phyloP scores from a whole-genome alignment of 2,113 vertebrate species.

The Datnioides undecimradiatus region DNA sequence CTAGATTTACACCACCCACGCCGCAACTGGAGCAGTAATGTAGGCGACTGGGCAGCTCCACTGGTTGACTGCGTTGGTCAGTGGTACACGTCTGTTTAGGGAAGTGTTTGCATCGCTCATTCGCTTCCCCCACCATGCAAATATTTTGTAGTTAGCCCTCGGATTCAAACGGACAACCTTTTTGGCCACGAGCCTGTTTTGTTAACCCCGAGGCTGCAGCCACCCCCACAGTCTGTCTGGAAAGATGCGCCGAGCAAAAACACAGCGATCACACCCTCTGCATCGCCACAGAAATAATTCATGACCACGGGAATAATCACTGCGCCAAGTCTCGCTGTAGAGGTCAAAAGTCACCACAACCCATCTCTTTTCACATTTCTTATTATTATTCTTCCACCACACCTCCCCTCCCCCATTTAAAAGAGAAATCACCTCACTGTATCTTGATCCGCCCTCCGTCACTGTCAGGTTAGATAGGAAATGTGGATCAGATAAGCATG shows the following conservation, averaged over 20 bases:
- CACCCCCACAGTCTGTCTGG: conserved; percentile 25
- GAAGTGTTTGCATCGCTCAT: conserved; percentile 5
- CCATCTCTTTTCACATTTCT: conserved; percentile 61
- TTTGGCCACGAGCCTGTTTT: conserved; percentile 30
- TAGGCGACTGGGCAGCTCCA: not conserved
- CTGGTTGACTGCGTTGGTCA: conserved; percentile 2
- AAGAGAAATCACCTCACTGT: conserved; percentile 24
- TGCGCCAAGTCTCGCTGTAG: conserved; percentile 7
- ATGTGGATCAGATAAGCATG: conserved; percentile 52
- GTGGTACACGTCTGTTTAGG: conserved; percentile 11
- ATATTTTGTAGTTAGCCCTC: conserved; percentile 17
- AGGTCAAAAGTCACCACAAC: conserved; percentile 71
- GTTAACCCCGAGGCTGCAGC: conserved; percentile 26
- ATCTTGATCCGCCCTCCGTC: conserved; percentile 26
- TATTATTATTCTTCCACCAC: conserved; percentile 23
- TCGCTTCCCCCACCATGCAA: not conserved
- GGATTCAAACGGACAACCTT: conserved; percentile 25
- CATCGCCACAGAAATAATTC: conserved; percentile 61
- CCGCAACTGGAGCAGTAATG: not conserved
- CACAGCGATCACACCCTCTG: not conserved
- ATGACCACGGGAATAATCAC: conserved; percentile 48
- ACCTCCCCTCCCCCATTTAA: conserved; percentile 3
- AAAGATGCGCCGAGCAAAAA: conserved; percentile 27
- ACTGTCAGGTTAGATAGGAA: conserved; percentile 40
- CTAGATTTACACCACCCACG: conserved; percentile 49